phyloP scores from a whole-genome alignment of 1,140 invertebrate species.

The Drosophila rhopaloa region DNA sequence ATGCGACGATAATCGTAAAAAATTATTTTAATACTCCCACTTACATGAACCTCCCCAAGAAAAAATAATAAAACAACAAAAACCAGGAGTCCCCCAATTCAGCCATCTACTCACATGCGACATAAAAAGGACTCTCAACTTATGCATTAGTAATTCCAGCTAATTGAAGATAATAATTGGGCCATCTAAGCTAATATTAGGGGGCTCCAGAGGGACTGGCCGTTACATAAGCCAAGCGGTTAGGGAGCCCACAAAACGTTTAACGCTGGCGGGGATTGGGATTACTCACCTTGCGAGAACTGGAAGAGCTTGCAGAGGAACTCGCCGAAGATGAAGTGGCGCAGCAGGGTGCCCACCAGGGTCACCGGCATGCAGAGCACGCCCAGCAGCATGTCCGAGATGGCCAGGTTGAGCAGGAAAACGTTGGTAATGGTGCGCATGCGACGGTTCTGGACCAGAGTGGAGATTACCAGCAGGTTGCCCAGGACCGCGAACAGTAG shows the following conservation, averaged over 20 bases:
- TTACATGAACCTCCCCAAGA: neutral
- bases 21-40: constrained; percentile 63
- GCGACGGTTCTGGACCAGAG: constrained; percentile 91
- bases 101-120: too few species aligned
- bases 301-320: constrained; percentile 93
- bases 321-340: constrained; percentile 93
- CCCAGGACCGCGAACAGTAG: constrained; percentile 92
- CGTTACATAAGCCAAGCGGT: constrained; percentile 1
- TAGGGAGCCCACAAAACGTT: constrained; percentile 6
- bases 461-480: constrained; percentile 92
- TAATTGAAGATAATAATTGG: constrained; percentile 36
- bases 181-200: constrained; percentile 11
- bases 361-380: constrained; percentile 96
- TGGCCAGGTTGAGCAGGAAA: constrained; percentile 93
- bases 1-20: constrained; percentile 72
- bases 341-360: constrained; percentile 91
- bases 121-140: constrained; percentile 9
- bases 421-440: constrained; percentile 96
- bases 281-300: constrained; percentile 92
- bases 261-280: neutral
- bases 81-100: too few species aligned
- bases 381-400: constrained; percentile 92
- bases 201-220: neutral
- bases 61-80: neutral
- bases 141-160: constrained; percentile 45